Base-by-base conservation (phyloP, 2,113 vertebrate genomes). In the Vidua macroura region DNA sequence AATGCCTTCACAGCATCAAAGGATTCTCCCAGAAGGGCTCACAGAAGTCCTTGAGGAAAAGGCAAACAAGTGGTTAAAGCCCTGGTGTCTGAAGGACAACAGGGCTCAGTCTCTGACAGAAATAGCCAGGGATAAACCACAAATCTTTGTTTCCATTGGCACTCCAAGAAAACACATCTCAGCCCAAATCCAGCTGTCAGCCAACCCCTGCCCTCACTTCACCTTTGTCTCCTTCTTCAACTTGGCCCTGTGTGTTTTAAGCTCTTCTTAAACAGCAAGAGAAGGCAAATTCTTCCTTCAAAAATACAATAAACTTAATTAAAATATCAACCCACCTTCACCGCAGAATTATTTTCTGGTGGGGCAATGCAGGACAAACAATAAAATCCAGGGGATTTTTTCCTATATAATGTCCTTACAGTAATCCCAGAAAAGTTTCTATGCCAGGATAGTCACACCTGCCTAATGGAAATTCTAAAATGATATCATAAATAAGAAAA, bases 121-220 rank as follows among this genome's bases (percentile, higher is more conserved):
- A 94, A 90, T 51, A 95, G 76, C 60, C 25, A 30, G 69, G 83
- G 83, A 88, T 86, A 91, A 96, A 92, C 1, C 35, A 51, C 84
- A 77, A 74, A 89, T 68, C 91, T 95, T 86, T 88, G 83, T 90
- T 95, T 63, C 92, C 76, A 86, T 6, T 64, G 68, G 35, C 83
- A 72, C 80, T 81, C 64, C 64, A 78, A 48, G 88, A 83, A 93
- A 90, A 86, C 73, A 56, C 77, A 76, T 81, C 88, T 86, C 86
- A 86, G 80, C 73, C 86, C 62, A 59, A 51, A 74, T 72, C 82
- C 27, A 66, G 74, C 60, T 39, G 31, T 13, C 85, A 87, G 81
- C 51, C 56, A 59, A 49, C 31, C 35, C 52, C 73, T 86, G 80
- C 60, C 77, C 93, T 96, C 80, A 24, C 52, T 67, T 96, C 86